Conservation (phyloP, 2,888 invertebrate species). For the Acanthosepion lycidas region DNA sequence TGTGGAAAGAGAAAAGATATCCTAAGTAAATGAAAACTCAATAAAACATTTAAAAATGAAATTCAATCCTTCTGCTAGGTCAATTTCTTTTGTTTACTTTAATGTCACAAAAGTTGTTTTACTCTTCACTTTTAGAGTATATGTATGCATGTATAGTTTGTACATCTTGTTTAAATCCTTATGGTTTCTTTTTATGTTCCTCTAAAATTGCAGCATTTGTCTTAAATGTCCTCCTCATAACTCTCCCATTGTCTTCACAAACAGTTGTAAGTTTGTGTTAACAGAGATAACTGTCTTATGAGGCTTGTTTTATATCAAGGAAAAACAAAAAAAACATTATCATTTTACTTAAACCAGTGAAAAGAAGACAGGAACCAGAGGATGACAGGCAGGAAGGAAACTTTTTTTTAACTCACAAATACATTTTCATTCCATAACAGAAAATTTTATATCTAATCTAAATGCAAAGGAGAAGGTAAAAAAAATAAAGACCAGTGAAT, state of each 20-base stretch:
- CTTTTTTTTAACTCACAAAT: not conserved
- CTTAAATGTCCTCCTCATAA: conserved; percentile 1
- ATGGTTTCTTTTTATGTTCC: not conserved
- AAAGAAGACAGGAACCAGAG: not conserved
- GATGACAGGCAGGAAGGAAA: conserved; percentile 10
- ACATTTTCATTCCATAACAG: not conserved
- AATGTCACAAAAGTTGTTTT: not conserved
- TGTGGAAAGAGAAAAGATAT: not conserved
- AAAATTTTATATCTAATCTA: not conserved
- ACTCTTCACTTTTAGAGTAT: too few species aligned
- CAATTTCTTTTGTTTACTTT: not conserved
- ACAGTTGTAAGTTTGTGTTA: not conserved
- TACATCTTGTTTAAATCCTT: not conserved
- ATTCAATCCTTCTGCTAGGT: not conserved
- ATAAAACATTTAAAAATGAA: not conserved
- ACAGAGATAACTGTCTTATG: not conserved
- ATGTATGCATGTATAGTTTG: not conserved
- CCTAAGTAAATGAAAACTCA: not conserved
- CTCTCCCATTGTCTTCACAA: not conserved
- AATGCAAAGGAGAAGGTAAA: not conserved
- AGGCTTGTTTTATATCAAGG: conserved; percentile 11
- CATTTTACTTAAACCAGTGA: not conserved
- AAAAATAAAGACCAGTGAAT: too few species aligned
- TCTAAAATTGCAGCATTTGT: not conserved
- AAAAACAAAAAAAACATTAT: not conserved